Base-by-base conservation (phyloP, 2,113 vertebrate genomes). In the Rostratula benghalensis region DNA sequence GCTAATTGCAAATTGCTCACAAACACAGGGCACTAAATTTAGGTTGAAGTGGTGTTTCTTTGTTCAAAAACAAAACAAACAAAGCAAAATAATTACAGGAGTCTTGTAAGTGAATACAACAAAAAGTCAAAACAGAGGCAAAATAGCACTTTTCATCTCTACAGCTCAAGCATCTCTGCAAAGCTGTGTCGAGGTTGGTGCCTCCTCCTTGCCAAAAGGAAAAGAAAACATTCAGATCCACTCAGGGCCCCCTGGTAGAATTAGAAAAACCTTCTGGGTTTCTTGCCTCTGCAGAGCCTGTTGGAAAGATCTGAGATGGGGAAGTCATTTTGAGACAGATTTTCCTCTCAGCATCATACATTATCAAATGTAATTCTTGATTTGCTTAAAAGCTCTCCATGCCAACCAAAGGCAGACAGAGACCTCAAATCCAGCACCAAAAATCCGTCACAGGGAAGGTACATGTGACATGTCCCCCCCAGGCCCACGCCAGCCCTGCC, bases 81-180 rank as follows among this genome's bases (percentile, higher is more conserved):
- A 93, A 87, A 91, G 45, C 74, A 95, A 95, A 96, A 85, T 79
- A 90, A 94, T 91, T 74, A 54, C 25, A 30, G 41, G 70, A 76
- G 37, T 89, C 41, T 73, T 50, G 46, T 50, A 85, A 93, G 22
- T 25, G 54, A 87, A 73, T 69, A 71, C 22, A 90, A 80, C 45
- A 85, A 78, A 31, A 78, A 69, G 41, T 57, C 67, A 89, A 87
- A 92, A 69, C 37, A 87, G 28, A 79, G 23, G 67, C 82, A 89
- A 90, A 94, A 90, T 17, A 95, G 17, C 41, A 67, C 45, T 80
- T 96, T 83, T 80, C 24, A 45, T 68, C 51, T 70, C 70, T 71
- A 57, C 41, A 89, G 41, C 65, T 79, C 41, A 25, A 82, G 30
- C 54, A 73, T 57, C 37, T 85, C 76, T 50, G 39, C n/a, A 83